These are phyloP conservation scores for Thermophis baileyi DNA, from an alignment of 2,113 vertebrate genomes.

Conservation along the genomic window DNA sequence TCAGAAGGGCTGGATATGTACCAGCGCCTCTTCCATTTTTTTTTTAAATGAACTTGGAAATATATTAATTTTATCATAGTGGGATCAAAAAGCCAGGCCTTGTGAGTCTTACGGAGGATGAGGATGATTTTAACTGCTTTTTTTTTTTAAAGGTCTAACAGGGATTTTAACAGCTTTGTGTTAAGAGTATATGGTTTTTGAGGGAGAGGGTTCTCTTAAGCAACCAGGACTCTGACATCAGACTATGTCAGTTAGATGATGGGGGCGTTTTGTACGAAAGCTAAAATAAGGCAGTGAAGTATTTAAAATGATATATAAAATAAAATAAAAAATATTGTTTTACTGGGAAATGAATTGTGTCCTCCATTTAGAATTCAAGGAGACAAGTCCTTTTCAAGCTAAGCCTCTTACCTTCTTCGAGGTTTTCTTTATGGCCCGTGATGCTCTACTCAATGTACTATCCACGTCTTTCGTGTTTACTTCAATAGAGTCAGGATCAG, in stretches of 20 bases:
- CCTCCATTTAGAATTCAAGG: background rate
- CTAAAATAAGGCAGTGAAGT: background rate
- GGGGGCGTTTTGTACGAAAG: background rate
- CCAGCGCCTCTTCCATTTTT: background rate
- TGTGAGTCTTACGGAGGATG: background rate
- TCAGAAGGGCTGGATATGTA: background rate
- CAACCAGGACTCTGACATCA: background rate
- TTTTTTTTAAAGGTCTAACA: background rate
- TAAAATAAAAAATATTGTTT: background rate
- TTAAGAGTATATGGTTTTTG: background rate
- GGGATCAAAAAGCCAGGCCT: background rate
- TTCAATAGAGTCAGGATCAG: slow-evolving; percentile 91
- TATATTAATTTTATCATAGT: background rate
- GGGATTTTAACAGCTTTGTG: background rate
- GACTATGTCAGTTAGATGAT: background rate
- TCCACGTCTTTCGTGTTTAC: slow-evolving; percentile 98
- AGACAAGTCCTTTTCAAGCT: background rate
- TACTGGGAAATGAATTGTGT: background rate
- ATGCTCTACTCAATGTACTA: slow-evolving; percentile 96
- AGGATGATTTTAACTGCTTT: background rate
- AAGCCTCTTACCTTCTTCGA: slow-evolving; percentile 86
- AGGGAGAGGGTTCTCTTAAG: background rate
- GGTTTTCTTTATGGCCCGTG: slow-evolving; percentile 96
- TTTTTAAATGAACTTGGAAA: background rate
- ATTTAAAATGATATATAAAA: background rate